A percentile compares a stretch with the other conserved stretches of the same genome.
These are phyloP conservation scores for Narcine bancroftii DNA, from an alignment of 2,113 vertebrate genomes.

Conservation along the genomic window DNA sequence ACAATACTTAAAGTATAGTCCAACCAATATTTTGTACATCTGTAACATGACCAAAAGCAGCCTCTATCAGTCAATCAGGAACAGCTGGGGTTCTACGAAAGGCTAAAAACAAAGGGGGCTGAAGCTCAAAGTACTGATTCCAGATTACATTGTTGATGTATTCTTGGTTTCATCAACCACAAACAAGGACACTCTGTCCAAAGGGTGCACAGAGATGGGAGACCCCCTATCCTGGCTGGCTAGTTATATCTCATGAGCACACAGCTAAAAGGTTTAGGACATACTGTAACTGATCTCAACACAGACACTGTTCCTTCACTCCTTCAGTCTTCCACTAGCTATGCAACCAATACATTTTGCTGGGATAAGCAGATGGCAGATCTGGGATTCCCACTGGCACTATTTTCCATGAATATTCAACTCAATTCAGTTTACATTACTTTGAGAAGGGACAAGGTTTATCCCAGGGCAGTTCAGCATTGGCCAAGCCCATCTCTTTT, in stretches of 20 bases:
- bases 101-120: background rate
- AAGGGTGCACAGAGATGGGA: background rate
- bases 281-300: background rate
- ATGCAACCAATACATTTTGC: background rate
- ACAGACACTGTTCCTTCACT: background rate
- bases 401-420: background rate
- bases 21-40: too few relatives aligned
- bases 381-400: background rate
- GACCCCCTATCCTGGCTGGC: background rate
- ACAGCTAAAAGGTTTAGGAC: background rate
- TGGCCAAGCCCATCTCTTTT: too few relatives aligned
- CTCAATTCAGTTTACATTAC: background rate
- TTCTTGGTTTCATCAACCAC: background rate
- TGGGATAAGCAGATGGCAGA: background rate
- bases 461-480: too few relatives aligned
- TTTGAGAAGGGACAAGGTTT: too few relatives aligned
- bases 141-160: background rate
- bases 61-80: too few relatives aligned
- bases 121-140: background rate
- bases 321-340: background rate
- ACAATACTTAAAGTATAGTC: too few relatives aligned
- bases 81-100: background rate
- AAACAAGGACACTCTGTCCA: background rate
- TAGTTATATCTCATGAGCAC: background rate
- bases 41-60: background rate